phyloP scores from a whole-genome alignment of 2,888 invertebrate genomes.

The Colletes collaris region DNA sequence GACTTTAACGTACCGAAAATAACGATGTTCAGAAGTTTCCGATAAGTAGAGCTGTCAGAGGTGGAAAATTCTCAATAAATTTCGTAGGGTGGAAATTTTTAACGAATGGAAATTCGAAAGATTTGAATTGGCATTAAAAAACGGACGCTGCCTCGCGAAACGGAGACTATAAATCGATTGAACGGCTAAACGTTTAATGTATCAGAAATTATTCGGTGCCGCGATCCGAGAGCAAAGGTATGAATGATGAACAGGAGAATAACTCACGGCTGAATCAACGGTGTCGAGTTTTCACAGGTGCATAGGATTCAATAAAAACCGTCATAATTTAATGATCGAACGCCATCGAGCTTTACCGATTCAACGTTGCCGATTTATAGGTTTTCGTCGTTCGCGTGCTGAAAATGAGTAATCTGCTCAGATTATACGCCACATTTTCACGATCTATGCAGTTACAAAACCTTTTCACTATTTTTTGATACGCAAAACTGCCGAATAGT shows the following conservation, averaged over 20 bases:
- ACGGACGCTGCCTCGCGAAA: not conserved
- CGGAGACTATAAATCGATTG: not conserved
- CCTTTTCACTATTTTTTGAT: no score
- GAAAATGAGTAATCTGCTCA: not conserved
- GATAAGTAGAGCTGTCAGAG: not conserved
- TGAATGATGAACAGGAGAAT: constrained; percentile 12
- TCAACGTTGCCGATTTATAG: not conserved
- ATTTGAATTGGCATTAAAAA: not conserved
- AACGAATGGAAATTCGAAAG: not conserved
- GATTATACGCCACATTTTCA: not conserved
- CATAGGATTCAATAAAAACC: constrained; percentile 17
- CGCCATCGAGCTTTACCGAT: not conserved
- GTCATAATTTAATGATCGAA: constrained; percentile 24
- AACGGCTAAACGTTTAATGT: constrained; percentile 25
- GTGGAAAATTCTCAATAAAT: not conserved
- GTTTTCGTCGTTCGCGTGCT: not conserved
- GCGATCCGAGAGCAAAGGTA: not conserved
- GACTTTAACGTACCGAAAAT: no score
- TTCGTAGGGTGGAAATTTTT: not conserved
- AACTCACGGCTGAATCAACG: constrained; percentile 7
- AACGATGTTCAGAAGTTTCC: no score
- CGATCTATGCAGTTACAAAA: no score
- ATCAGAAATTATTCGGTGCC: constrained; percentile 11
- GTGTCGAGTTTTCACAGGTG: constrained; percentile 6
- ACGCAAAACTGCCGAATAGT: no score